Conservation (phyloP, 35 echinoderm and acorn worm species). For the Heliocidaris tuberculata region DNA sequence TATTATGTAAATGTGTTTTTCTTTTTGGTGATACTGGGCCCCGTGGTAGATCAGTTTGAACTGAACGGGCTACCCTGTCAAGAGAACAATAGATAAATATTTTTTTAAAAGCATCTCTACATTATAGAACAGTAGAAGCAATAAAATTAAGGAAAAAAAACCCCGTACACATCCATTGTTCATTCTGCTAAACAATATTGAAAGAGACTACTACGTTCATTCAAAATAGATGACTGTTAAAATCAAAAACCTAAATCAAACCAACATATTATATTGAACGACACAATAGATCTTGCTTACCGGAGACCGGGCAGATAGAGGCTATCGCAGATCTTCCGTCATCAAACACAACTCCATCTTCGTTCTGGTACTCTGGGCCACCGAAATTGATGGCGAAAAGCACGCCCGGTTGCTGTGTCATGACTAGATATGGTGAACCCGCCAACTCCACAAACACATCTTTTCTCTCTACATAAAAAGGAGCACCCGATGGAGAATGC, state of each 20-base stretch:
- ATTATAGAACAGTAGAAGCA: no score
- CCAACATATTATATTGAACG: neutral
- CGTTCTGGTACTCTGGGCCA: slow-evolving; percentile 60
- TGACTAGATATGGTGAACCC: slow-evolving; percentile 53
- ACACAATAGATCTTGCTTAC: neutral
- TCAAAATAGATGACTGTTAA: no score
- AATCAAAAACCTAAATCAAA: neutral
- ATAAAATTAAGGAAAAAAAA: no score
- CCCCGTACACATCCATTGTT: no score
- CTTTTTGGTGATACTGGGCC: no score
- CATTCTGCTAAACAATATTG: no score
- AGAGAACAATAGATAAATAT: no score
- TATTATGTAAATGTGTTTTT: no score
- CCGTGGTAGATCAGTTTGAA: no score
- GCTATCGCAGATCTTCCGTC: neutral
- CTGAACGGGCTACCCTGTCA: no score
- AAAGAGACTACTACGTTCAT: no score
- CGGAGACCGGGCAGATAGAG: neutral
- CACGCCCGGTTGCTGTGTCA: slow-evolving; percentile 53
- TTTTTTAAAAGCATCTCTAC: no score
- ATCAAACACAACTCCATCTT: slow-evolving; percentile 46
- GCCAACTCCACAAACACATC: slow-evolving; percentile 46
- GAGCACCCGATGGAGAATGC: neutral
- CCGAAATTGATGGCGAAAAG: slow-evolving; percentile 63
- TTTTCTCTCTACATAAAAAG: slow-evolving; percentile 5